These are phyloP conservation scores for Caerostris darwini DNA, from an alignment of 1,140 invertebrate genomes.

Conservation along the genomic window DNA sequence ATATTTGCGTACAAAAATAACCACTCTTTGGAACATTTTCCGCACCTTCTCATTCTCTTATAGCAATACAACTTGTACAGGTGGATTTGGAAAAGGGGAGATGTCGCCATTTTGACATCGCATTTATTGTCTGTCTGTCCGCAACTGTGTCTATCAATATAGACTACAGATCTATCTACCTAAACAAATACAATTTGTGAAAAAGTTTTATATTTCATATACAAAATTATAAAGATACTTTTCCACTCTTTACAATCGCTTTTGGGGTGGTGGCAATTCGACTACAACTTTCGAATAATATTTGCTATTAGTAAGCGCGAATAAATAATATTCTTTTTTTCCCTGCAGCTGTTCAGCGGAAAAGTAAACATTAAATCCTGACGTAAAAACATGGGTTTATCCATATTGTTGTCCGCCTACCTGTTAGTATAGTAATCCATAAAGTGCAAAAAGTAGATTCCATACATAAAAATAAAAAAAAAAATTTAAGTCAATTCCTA, in stretches of 20 bases:
- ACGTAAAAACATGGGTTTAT: too few relatives aligned
- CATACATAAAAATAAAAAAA: too few relatives aligned
- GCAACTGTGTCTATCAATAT: background rate
- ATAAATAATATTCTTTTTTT: too few relatives aligned
- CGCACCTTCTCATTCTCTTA: constrained; percentile 52
- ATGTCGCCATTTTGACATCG: background rate
- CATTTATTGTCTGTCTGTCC: background rate
- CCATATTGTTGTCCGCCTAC: too few relatives aligned
- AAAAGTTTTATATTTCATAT: background rate
- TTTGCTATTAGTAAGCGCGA: too few relatives aligned
- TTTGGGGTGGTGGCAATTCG: background rate
- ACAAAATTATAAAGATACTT: background rate
- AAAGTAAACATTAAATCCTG: too few relatives aligned
- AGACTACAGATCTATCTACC: background rate
- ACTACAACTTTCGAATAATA: too few relatives aligned
- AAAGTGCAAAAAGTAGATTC: too few relatives aligned
- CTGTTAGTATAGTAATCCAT: too few relatives aligned
- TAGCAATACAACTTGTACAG: constrained; percentile 72
- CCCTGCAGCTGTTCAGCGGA: too few relatives aligned
- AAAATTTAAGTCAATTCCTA: too few relatives aligned
- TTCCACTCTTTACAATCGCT: background rate
- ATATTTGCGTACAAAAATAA: constrained; percentile 60
- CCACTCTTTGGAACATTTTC: background rate
- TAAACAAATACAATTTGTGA: background rate
- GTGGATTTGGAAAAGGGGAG: background rate